phyloP scores from a whole-genome alignment of 2,113 vertebrate genomes.

The Amphiprion percula region DNA sequence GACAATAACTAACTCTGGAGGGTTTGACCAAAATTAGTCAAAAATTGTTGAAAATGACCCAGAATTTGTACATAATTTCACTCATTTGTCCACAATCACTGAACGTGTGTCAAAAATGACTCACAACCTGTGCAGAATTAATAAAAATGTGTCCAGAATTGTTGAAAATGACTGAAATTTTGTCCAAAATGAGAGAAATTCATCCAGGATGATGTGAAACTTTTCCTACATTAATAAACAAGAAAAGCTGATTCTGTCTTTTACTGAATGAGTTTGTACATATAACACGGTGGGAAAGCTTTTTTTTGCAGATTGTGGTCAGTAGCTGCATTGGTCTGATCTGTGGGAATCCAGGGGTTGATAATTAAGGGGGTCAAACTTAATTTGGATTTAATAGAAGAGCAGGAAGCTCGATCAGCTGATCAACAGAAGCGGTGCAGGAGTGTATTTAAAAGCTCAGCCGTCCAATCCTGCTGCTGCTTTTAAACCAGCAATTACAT shows the following conservation, averaged over 20 bases:
- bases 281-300: background rate
- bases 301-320: background rate
- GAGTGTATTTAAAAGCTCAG: constrained; percentile 13
- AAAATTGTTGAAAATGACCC: too few relatives aligned
- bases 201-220: too few relatives aligned
- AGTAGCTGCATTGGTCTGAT: constrained; percentile 11
- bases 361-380: constrained; percentile 3
- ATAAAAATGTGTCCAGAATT: too few relatives aligned
- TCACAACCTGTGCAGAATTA: too few relatives aligned
- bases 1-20: too few relatives aligned
- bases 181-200: too few relatives aligned
- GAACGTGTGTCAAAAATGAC: too few relatives aligned
- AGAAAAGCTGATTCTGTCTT: background rate
- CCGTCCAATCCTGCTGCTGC: background rate
- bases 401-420: constrained; percentile 1
- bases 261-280: background rate
- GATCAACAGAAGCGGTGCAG: background rate
- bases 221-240: too few relatives aligned
- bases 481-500: constrained; percentile 26
- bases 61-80: too few relatives aligned
- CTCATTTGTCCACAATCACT: too few relatives aligned
- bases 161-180: too few relatives aligned
- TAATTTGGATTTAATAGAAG: constrained; percentile 31
- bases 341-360: constrained; percentile 7
- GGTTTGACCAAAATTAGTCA: too few relatives aligned